phyloP scores from a whole-genome alignment of 1,140 invertebrate species.

The Scaptomyza pallida region DNA sequence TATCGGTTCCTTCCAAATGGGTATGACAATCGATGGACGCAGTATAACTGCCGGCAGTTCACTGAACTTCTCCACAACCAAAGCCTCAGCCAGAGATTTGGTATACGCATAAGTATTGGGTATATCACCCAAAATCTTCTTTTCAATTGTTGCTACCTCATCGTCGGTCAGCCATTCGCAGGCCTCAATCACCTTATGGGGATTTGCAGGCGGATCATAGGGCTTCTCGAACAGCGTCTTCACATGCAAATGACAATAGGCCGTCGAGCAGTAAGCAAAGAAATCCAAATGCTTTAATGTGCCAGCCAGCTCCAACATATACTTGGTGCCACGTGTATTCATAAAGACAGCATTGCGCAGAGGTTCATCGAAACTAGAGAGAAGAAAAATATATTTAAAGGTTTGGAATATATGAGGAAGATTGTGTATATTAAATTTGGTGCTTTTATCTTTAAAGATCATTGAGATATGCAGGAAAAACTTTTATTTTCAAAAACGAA shows the following conservation, averaged over 20 bases:
- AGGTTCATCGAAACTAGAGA: constrained; percentile 88
- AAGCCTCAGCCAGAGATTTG: constrained; percentile 93
- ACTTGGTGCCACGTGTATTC: constrained; percentile 90
- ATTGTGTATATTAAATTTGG: no score
- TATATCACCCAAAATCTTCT: constrained; percentile 89
- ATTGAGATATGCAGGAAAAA: no score
- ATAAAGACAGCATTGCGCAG: constrained; percentile 90
- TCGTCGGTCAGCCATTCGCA: constrained; percentile 95
- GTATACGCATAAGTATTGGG: constrained; percentile 97
- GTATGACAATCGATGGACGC: constrained; percentile 94
- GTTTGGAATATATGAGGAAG: no score
- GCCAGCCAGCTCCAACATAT: constrained; percentile 89
- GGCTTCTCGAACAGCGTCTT: constrained; percentile 89
- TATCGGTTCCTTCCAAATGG: constrained; percentile 91
- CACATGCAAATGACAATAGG: constrained; percentile 87
- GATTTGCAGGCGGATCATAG: constrained; percentile 94
- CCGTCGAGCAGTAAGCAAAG: constrained; percentile 87
- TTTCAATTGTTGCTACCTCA: constrained; percentile 87
- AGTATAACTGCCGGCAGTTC: constrained; percentile 93
- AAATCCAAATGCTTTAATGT: constrained; percentile 90
- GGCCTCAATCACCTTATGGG: constrained; percentile 94
- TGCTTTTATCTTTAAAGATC: no score
- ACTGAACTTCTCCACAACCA: constrained; percentile 90
- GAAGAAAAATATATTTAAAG: background rate
- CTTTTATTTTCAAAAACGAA: no score